phyloP scores from a whole-genome alignment of 2,113 vertebrate species.

The Tyto alba region DNA sequence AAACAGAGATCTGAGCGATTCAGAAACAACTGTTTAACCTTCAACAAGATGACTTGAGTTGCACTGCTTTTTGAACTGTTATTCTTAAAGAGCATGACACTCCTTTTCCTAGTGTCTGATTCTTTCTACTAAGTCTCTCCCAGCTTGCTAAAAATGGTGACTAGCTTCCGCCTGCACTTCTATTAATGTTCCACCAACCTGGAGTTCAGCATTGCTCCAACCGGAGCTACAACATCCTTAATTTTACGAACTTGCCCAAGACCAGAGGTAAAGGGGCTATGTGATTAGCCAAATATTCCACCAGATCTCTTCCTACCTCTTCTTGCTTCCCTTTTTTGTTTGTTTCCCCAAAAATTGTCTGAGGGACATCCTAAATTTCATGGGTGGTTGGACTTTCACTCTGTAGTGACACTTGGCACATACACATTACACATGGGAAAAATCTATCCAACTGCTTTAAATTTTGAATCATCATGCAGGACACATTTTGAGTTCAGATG shows the following conservation, averaged over 20 bases:
- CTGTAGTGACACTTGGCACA: background rate
- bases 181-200: background rate
- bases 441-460: background rate
- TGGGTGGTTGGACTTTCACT: background rate
- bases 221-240: background rate
- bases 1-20: background rate
- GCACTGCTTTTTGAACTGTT: background rate
- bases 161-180: background rate
- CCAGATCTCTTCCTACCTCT: background rate
- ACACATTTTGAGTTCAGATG: background rate
- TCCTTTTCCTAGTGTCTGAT: background rate
- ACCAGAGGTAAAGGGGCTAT: background rate
- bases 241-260: background rate
- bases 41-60: background rate
- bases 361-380: background rate
- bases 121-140: background rate
- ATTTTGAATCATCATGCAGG: background rate
- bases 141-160: background rate
- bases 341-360: background rate
- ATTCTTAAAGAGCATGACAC: background rate
- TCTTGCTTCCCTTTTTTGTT: background rate
- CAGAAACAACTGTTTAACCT: background rate
- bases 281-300: background rate
- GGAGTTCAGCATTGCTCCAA: background rate
- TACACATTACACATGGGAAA: background rate